These are phyloP conservation scores for Macropus fuliginosus DNA, from an alignment of 2,797 vertebrate genomes.

Conservation along the genomic window DNA sequence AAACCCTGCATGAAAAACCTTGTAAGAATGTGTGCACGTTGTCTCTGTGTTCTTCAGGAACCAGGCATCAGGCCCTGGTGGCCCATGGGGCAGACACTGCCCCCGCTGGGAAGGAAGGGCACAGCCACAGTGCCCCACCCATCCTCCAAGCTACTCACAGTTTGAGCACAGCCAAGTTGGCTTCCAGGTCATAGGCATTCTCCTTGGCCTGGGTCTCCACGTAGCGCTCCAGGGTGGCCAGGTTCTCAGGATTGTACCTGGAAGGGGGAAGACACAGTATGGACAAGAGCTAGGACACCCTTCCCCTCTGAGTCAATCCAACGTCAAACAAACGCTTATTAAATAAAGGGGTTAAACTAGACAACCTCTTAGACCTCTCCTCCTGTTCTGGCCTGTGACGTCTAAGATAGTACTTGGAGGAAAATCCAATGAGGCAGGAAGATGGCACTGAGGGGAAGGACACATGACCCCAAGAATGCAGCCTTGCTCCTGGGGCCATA, in stretches of 20 bases:
- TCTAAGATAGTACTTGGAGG: not conserved
- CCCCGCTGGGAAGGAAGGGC: accelerated
- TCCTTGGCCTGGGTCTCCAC: slow-evolving; percentile 95
- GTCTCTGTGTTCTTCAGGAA: not conserved
- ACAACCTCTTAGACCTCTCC: not conserved
- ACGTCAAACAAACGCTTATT: not conserved
- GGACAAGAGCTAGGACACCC: not conserved
- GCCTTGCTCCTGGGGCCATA: not conserved
- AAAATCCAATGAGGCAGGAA: not conserved
- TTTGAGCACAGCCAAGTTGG: slow-evolving; percentile 94
- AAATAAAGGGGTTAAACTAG: not conserved
- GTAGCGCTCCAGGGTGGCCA: slow-evolving; percentile 92
- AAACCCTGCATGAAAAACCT: not conserved
- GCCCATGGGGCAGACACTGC: not conserved
- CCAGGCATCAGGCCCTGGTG: not conserved
- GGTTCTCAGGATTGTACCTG: slow-evolving; percentile 96
- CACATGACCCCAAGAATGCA: not conserved
- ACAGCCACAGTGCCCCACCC: not conserved
- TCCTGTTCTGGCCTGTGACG: not conserved
- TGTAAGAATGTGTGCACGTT: not conserved
- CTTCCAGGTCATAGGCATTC: slow-evolving; percentile 95
- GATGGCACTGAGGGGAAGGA: not conserved
- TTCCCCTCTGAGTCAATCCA: not conserved
- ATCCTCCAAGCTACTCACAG: slow-evolving; percentile 85
- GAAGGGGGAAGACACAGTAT: not conserved